Base-by-base conservation (phyloP, 1,140 invertebrate species). In the Drosophila lowei region DNA sequence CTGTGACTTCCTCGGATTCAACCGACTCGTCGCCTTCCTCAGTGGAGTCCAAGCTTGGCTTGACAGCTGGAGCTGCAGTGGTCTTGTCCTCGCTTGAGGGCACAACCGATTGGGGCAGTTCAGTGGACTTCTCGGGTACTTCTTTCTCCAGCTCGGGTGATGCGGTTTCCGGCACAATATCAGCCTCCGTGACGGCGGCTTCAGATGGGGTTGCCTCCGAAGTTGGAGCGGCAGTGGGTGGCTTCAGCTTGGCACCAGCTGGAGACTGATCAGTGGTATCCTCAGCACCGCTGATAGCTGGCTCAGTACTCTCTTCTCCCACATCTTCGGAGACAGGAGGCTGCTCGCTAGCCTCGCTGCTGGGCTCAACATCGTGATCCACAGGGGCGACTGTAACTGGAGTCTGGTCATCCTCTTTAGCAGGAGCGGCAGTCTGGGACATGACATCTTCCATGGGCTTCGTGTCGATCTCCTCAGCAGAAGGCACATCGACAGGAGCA, bases 11-110 rank as follows among this genome's bases (percentile, higher is more conserved):
- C 55, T 89, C 86, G 1, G 86, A 91, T 55, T 91, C 90, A 2
- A 75, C 67, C 34, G 90, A 90, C 28, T 79, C 77, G 8, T 73
- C 89, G n/a, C 41, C 63, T 16, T 88, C 89, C 47, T 91, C 89
- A 6, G 57, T 68, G 18, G 90, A 91, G 9, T 89, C 88, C 38
- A 88, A 56, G 60, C 79, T 78, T 11, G 84, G 67, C 3, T 58
- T 47, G 42, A 90, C 72, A 16, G 38, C 44, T 43, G 78, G 68
- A 38, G 57, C 73, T 7, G 41, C 43, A 13, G 77, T 78, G 8
- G 79, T 52, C 59, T 73, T 72, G 15, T 71, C 66, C 9, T 71
- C 60, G 30, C 52, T 44, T 2, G 55, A 28, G 47, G 74, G 68
- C 16, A 65, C 58, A 47, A 41, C 48, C 7, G 65, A 52, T 16